Evolutionary conservation across 2,888 invertebrate genomes (phyloP).

Genomic region (Tenthredo distinguenda): DNA sequence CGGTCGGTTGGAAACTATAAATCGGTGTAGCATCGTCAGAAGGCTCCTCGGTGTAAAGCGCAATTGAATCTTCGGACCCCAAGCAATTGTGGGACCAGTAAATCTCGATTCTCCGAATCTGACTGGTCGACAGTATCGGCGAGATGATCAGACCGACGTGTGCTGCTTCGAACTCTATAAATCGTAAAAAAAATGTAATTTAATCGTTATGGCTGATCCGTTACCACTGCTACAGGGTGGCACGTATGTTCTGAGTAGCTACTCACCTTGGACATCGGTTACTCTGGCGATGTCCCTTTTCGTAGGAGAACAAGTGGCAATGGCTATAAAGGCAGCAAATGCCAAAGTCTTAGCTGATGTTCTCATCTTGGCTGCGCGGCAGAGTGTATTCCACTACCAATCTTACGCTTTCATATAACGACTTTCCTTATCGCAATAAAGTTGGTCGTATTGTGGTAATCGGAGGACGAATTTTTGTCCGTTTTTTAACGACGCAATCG

Average conservation of each 20-base stretch:
- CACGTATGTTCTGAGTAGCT: not conserved
- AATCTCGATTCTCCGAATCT: constrained; percentile 67
- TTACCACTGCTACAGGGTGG: not conserved
- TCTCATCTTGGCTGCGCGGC: not conserved
- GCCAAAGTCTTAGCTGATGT: not conserved
- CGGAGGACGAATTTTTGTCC: constrained; percentile 14
- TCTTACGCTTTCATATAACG: constrained; percentile 7
- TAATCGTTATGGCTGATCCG: not conserved
- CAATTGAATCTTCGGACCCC: constrained; percentile 63
- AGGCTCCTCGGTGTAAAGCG: constrained; percentile 61
- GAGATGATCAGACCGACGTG: constrained; percentile 69
- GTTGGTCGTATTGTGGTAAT: not conserved
- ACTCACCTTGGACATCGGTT: constrained; percentile 22
- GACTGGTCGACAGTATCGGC: constrained; percentile 62
- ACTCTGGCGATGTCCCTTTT: not conserved
- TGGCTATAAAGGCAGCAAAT: not conserved
- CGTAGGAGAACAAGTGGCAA: not conserved
- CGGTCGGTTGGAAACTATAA: constrained; percentile 60
- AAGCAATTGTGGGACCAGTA: constrained; percentile 68
- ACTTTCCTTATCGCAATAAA: not conserved
- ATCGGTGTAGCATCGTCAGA: constrained; percentile 55
- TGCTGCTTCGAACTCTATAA: constrained; percentile 60
- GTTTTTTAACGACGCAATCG: not conserved
- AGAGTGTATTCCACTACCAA: constrained; percentile 1
- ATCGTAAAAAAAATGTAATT: not conserved